Evolutionary conservation across 2,888 invertebrate genomes (phyloP), one percentile per base, ranked within the genome.

Genomic region (Sinotaia quadrata): DNA sequence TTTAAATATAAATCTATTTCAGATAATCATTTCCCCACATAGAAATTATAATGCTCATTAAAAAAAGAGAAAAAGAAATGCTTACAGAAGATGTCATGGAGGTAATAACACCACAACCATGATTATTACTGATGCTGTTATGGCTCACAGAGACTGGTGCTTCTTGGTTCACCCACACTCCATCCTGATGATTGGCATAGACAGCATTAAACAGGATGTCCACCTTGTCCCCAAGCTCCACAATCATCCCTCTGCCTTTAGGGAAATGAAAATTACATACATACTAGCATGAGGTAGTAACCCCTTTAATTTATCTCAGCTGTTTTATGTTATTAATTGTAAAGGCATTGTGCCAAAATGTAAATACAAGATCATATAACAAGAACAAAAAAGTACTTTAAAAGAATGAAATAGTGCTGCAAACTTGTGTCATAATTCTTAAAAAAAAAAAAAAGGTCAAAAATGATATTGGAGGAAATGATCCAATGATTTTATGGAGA

Each of bases 71-170:
- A 47, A 12, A 24, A 47, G 12, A 7, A 47, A 10, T 4, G 52
- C 54, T 54, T 29, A 68, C 49, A 5, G 57, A 57, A 31, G 62
- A 15, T 2, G 57, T 37, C 24, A 52, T 37, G 7, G 74, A 67
- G 1, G 74, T 78, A 31, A 78, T 68, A 15, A 85, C 65, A 4
- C 85, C 85, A 41, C 74, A 74, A 0, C 82, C 82, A 51, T 67
- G 52, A 68, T 85, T 85, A 69, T 75, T 79, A 7, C 82, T 82
- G 60, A 85, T 68, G 71, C 79, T 81, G 74, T 84, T 84, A 58
- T 76, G 74, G 24, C 72, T 69, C 10, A 85, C 68, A 3, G 76
- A 37, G 7, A 81, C 78, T 8, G 75, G 72, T 3, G 75, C 73
- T 7, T 73, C 70, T 73, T 84, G 84, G 68, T 81, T 75, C 18